Base-by-base conservation (phyloP, 2,113 vertebrate species). In the Thamnaconus septentrionalis region DNA sequence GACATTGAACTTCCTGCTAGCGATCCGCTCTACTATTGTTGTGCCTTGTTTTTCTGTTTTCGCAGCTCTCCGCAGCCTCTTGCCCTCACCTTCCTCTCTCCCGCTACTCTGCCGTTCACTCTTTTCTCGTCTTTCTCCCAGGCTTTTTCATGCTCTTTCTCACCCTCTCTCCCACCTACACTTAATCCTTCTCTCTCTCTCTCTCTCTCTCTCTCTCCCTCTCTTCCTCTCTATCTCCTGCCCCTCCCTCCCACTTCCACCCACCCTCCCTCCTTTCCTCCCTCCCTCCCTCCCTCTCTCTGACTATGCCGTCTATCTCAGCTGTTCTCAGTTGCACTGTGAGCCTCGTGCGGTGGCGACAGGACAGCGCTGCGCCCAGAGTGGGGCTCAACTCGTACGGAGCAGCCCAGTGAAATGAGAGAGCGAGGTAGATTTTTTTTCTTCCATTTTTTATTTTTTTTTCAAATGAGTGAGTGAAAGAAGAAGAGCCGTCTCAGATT, bases 251-350 rank as follows among this genome's bases (percentile, higher is more conserved):
- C 66, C 81, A 59, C 81, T 69, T 78, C 75, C 79, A 76, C 58
- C 49, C 59, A 59, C 72, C 18, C 64, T 48, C 55, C 46, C 69
- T 11, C 71, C 51, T 40, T 48, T 67, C 53, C 68, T 59, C 79
- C 58, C 69, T 68, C 79, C 61, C 66, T 61, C 69, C 62, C 78
- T 69, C 78, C 60, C 73, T 64, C 80, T 54, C 79, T 79, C 77
- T 76, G 71, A 76, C 78, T 85, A 8, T 47, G 64, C 84, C 76
- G 87, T 83, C 78, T 83, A 83, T 81, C 71, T 84, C 86, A 83
- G 86, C 88, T 88, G 88, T 85, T 88, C 83, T 89, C 87, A 89
- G 72, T 89, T 84, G 81, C 76, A 76, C 81, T 75, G 79, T 85
- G 85, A 79, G 81, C 69, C 74, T 81, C 76, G 86, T 56, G 84